Base-by-base conservation (phyloP, 2,797 vertebrate genomes). In the Dallia pectoralis region DNA sequence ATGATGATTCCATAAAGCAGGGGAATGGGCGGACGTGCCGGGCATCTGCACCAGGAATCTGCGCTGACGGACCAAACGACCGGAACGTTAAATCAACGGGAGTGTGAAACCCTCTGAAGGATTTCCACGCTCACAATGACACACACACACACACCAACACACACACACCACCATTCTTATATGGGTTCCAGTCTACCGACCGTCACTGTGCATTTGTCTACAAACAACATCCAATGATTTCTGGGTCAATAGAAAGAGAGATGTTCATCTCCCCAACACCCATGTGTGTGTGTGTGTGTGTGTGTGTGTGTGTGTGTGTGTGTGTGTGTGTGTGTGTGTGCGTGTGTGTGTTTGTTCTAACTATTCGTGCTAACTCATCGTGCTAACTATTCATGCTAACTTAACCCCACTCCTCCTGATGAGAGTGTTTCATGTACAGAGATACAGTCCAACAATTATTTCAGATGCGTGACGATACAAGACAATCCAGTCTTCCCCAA, bases 1-100 rank as follows among this genome's bases (percentile, higher is more conserved):
- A 75, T 88, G 88, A 92, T 90, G 91, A 85, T 91, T 92, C 89
- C 88, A 93, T 93, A 93, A 93, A 93, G 80, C 88, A 92, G 77
- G 33, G 66, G 87, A 92, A 92, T 89, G 87, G 89, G 86, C 84
- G 82, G 87, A 88, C 87, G 88, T 91, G 91, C 92, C 91, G 91
- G 84, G 85, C 76, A 78, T 79, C 79, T n/a, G n/a, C n/a, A n/a
- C n/a, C n/a, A n/a, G n/a, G 48, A 2, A 18, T 49, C 48, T 56
- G 40, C 12, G 53, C 84, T 79, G 84, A 77, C 27, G 12, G 22
- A 15, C 25, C 5, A 80, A 33, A 32, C 78, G n/a, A 56, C 89
- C 89, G 87, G 90, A 88, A 90, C 89, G 81, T 84, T 92, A 92
- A 92, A 93, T 93, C 91, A 91, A 78, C 73, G 84, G 85, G 88